Evolutionary conservation across 1,140 invertebrate genomes (phyloP).

Genomic region (Calephelis virginiensis): DNA sequence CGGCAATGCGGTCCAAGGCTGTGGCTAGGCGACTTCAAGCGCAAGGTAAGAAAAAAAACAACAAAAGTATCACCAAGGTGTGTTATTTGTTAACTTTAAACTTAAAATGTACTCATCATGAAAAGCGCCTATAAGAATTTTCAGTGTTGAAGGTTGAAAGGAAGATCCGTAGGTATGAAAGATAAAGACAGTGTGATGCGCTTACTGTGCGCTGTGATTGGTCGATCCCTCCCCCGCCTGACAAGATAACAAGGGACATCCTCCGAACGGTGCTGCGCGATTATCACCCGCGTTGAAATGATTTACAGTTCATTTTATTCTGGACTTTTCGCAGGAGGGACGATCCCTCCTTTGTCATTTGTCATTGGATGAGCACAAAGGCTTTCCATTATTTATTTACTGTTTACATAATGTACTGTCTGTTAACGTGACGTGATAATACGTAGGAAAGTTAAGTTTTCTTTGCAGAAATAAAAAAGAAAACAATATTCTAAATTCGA

Average conservation of each 20-base stretch:
- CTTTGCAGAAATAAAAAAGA: neutral
- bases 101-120: neutral
- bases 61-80: neutral
- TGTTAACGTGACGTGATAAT: constrained; percentile 24
- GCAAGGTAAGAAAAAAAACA: constrained; percentile 65
- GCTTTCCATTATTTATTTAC: constrained; percentile 72
- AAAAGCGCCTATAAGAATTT: neutral
- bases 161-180: constrained; percentile 60
- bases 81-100: neutral
- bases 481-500: neutral
- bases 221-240: constrained; percentile 67
- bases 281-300: constrained; percentile 26
- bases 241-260: constrained; percentile 76
- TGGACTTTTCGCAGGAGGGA: constrained; percentile 51
- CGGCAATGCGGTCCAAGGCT: constrained; percentile 78
- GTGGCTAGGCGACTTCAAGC: constrained; percentile 77
- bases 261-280: constrained; percentile 39
- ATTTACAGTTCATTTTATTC: constrained; percentile 42
- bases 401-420: constrained; percentile 56
- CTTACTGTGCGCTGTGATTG: constrained; percentile 52
- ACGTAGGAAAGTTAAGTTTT: neutral
- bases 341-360: constrained; percentile 71
- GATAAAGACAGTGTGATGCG: constrained; percentile 67
- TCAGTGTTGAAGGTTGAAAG: constrained; percentile 18
- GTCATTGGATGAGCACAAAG: constrained; percentile 72